A percentile compares a stretch with the other conserved stretches of the same genome.
phyloP scores from a whole-genome alignment of 2,113 vertebrate species.

The Oryzias celebensis region DNA sequence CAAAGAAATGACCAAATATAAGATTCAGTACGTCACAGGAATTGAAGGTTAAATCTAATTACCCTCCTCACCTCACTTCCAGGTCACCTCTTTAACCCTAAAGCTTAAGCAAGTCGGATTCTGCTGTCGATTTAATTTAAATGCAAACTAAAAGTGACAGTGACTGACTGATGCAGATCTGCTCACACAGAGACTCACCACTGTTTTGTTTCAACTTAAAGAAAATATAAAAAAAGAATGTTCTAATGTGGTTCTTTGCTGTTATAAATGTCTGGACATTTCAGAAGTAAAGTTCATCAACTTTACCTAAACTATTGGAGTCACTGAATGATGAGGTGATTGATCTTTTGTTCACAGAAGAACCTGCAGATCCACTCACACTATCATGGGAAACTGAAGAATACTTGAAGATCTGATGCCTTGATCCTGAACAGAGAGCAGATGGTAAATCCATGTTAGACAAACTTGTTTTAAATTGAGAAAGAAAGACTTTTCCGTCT shows the following conservation, averaged over 20 bases:
- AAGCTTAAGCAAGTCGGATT: background rate
- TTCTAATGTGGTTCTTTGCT: background rate
- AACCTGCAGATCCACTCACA: constrained; percentile 66
- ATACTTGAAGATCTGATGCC: constrained; percentile 64
- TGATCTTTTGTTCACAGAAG: constrained; percentile 73
- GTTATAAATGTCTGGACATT: background rate
- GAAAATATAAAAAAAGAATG: background rate
- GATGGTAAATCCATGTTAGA: no score
- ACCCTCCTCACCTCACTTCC: no score
- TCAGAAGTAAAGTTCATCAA: background rate
- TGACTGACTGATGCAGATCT: no score
- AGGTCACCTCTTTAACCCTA: no score
- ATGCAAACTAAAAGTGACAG: background rate
- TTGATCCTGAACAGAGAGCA: constrained; percentile 74
- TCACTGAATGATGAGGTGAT: constrained; percentile 72
- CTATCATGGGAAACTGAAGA: constrained; percentile 67
- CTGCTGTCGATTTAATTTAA: background rate
- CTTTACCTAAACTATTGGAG: constrained; percentile 79
- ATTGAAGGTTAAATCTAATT: no score
- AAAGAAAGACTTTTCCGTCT: background rate
- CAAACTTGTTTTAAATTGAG: no score
- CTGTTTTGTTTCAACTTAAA: no score
- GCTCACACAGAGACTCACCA: no score
- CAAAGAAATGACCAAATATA: no score
- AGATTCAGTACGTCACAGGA: no score